phyloP scores from a whole-genome alignment of 1,140 invertebrate species.

The Mylabris phalerata region DNA sequence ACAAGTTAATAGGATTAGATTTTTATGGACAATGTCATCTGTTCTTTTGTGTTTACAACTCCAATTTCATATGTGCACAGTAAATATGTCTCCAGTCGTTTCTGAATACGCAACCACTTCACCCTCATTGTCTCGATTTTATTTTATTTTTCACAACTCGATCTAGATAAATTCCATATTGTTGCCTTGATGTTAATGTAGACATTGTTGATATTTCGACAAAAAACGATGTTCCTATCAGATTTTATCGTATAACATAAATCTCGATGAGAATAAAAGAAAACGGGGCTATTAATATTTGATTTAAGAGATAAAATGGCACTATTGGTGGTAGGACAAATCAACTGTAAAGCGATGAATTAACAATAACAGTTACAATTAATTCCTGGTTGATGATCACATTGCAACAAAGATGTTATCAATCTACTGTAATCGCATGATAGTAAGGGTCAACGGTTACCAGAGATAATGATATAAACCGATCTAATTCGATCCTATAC shows the following conservation, averaged over 20 bases:
- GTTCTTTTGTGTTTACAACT: slow-evolving; percentile 29
- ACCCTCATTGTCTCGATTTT: too few species aligned
- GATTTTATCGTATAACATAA: too few species aligned
- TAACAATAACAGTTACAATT: slow-evolving; percentile 20
- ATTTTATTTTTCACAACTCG: too few species aligned
- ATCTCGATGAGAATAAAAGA: too few species aligned
- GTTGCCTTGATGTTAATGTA: too few species aligned
- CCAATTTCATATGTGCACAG: slow-evolving; percentile 21
- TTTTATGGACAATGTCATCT: slow-evolving; percentile 40
- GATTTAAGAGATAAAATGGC: too few species aligned
- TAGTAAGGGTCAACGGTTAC: slow-evolving; percentile 16
- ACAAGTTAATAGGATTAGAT: slow-evolving; percentile 39
- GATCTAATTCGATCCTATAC: slow-evolving; percentile 19
- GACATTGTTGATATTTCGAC: too few species aligned
- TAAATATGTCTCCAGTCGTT: slow-evolving; percentile 20
- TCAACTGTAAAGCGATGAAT: not conserved
- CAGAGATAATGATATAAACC: slow-evolving; percentile 27
- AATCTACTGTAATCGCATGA: slow-evolving; percentile 25
- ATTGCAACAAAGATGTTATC: slow-evolving; percentile 27
- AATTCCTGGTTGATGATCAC: slow-evolving; percentile 25
- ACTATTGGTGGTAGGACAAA: too few species aligned
- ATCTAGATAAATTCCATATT: not conserved
- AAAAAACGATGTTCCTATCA: too few species aligned
- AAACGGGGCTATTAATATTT: too few species aligned
- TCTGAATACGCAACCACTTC: too few species aligned